Conservation (phyloP, 1,140 invertebrate genomes). For the Steinernema khuongi region DNA sequence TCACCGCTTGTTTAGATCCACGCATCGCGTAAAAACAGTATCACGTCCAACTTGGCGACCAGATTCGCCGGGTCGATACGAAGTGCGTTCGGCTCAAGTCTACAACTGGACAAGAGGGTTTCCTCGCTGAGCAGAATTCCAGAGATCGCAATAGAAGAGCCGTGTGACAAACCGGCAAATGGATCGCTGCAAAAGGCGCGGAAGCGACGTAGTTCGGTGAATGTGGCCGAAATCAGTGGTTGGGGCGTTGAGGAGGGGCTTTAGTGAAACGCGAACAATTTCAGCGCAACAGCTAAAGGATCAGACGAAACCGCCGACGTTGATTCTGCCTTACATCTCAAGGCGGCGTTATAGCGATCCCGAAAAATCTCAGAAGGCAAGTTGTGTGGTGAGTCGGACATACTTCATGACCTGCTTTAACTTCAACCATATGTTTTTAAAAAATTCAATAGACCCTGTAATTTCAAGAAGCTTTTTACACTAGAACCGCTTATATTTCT, state of each 20-base stretch:
- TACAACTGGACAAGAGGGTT: background rate
- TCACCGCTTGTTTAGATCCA: too few relatives aligned
- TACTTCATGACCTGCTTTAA: too few relatives aligned
- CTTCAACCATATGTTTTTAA: too few relatives aligned
- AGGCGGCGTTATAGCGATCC: background rate
- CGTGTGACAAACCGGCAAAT: background rate
- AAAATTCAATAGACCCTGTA: too few relatives aligned
- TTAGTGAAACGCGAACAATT: background rate
- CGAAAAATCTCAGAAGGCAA: too few relatives aligned
- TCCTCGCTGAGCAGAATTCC: background rate
- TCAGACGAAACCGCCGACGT: background rate
- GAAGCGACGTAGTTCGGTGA: background rate
- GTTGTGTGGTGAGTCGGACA: too few relatives aligned
- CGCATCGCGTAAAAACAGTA: background rate
- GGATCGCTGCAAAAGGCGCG: background rate
- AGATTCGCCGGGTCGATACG: background rate
- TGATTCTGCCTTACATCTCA: background rate
- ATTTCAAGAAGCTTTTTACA: too few relatives aligned
- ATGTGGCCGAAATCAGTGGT: background rate
- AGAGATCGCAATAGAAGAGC: background rate
- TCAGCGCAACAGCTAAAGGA: constrained; percentile 3
- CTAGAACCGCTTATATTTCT: too few relatives aligned
- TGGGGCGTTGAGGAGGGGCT: background rate
- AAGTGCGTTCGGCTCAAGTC: background rate
- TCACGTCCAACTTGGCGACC: background rate